phyloP scores from a whole-genome alignment of 2,113 vertebrate genomes.

The cattle (Bos taurus) region DNA sequence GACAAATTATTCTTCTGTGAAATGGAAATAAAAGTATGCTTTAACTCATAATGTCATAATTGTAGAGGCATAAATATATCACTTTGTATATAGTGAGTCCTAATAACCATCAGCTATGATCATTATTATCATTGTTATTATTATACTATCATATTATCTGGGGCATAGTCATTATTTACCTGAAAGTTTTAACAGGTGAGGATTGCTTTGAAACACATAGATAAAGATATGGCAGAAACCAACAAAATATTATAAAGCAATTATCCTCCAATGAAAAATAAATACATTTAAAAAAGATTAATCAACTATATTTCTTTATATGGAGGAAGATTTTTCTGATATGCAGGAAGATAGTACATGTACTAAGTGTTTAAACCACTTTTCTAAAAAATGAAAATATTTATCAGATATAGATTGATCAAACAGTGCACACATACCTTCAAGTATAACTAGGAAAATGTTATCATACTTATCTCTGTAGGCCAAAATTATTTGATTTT shows the following conservation, averaged over 20 bases:
- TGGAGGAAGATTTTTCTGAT: background rate
- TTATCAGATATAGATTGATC: background rate
- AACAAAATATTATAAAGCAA: background rate
- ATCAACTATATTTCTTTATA: background rate
- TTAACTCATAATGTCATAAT: background rate
- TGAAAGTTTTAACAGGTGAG: background rate
- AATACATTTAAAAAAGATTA: background rate
- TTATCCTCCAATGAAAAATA: background rate
- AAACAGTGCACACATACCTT: background rate
- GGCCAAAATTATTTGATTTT: background rate
- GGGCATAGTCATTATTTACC: background rate
- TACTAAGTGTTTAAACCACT: background rate
- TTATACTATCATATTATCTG: background rate
- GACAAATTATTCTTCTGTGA: background rate
- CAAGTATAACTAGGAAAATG: background rate
- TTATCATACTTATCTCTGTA: background rate
- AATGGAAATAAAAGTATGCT: background rate
- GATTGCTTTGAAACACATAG: background rate
- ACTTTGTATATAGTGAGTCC: background rate
- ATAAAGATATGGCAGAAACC: background rate
- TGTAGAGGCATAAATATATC: background rate
- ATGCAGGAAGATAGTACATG: background rate
- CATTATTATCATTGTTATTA: background rate
- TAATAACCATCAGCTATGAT: background rate
- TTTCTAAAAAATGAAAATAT: background rate